Evolutionary conservation across 64 coral and sea anemone genomes (phyloP), one percentile per base, ranked within the genome.

Genomic region (Montipora capricornis): DNA sequence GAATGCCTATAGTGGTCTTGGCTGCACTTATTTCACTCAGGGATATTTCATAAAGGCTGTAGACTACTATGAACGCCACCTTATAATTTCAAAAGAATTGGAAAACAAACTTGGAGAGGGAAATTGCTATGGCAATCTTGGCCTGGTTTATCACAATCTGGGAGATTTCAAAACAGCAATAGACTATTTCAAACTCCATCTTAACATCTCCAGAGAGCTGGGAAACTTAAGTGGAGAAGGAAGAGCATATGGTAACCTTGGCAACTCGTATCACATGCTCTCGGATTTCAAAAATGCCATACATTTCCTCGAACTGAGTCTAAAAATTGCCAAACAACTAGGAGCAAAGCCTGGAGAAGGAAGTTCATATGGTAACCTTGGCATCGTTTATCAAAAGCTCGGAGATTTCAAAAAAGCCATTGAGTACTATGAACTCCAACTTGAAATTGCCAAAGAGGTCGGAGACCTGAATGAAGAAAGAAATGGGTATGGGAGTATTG

Each of bases 401-500:
- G 24, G 29, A 8, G 74, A 76, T 45, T 76, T 76, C 10, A 0
- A 45, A 76, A 44, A 76, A 46, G 24, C 74, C 29, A 44, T 76
- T 9, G 1, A 46, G 2, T 46, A 47, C 10, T 3, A 4, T 45
- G 7, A 76, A 45, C 29, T 37, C 3, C 2, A 11, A 4, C 44
- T 76, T 9, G 3, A 45, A 8, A 70, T 74, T 47, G 45, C 47
- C 47, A 74, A 70, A 50, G 84, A 70, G 15, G 15, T 74, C 2
- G 84, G 84, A 19, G 67, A 50, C 84, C 49, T 4, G 4, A 44
- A 2, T 47, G 37, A 0, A 2, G 84, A 46, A 49, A 44, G 62
- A 74, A 71, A 44, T 8, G 70, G 46, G 16, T 87, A 87, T 47
- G 15, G 26, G 16, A 49, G n/a, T 71, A 47, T 87, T 49, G 84